Base-by-base conservation (phyloP, 2,113 vertebrate genomes). In the Mellivora capensis region DNA sequence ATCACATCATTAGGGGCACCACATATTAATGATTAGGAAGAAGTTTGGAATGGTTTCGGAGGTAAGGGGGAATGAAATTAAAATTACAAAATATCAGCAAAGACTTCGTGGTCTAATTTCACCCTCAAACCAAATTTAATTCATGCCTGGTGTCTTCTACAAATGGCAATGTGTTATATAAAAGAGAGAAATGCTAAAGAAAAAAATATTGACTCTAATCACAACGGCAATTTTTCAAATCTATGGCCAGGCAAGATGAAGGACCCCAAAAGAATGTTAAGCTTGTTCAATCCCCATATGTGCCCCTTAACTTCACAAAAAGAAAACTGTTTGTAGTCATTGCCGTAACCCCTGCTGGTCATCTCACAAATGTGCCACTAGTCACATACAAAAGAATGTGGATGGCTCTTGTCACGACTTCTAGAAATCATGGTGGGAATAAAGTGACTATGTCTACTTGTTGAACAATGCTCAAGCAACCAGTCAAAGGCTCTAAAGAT, bases 361-460 rank as follows among this genome's bases (percentile, higher is more conserved):
- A 97, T 86, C 89, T 94, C 93, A 97, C 57, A 93, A 89, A 96
- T 92, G 90, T 97, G 96, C 87, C 94, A 94, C 83, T 97, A 96
- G 83, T 67, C 87, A 87, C 17, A 18, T 61, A 96, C 94, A 97
- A 97, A 98, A 84, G 83, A 42, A 84, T 44, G 77, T 91, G 86
- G 89, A 72, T 93, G 79, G 87, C 96, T 97, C 84, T 97, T 95
- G 96, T 97, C 92, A 97, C 74, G 96, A 94, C 79, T 97, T 96
- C 89, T 96, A 94, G 96, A 96, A 97, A 77, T 97, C 91, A 96
- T 93, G 79, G 84, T 91, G 94, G 92, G 80, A 97, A 97, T 86
- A 83, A 93, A 93, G 34, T 91, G 52, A 82, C 47, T 87, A 81
- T 84, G 91, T 85, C 79, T 81, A 87, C 92, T 90, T 89, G 42